Percentiles rank a stretch among this genome's conserved stretches.
Evolutionary conservation across 2,888 invertebrate genomes (phyloP).

Genomic region (Eristalis tenax): DNA sequence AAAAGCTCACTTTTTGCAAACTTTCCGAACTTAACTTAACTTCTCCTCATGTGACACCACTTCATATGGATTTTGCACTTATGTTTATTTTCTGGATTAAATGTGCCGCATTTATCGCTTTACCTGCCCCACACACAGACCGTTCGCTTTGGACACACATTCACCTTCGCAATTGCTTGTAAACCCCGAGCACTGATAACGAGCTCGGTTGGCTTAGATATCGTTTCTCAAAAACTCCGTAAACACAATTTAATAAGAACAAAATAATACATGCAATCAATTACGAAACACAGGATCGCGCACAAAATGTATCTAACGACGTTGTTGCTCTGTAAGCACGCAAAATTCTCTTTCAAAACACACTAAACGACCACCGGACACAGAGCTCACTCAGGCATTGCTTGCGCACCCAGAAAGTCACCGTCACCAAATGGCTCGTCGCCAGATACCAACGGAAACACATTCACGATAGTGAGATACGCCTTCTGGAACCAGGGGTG

Average conservation of each 20-base stretch:
- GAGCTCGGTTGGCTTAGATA: slow-evolving; percentile 13
- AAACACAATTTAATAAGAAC: neutral
- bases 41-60: neutral
- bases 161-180: slow-evolving; percentile 19
- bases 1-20: slow-evolving; percentile 10
- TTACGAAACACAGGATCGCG: neutral
- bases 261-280: neutral
- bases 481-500: slow-evolving; percentile 39
- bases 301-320: slow-evolving; percentile 32
- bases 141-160: slow-evolving; percentile 12
- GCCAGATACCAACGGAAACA: slow-evolving; percentile 45
- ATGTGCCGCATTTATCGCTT: slow-evolving; percentile 22
- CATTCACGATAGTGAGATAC: slow-evolving; percentile 62
- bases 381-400: slow-evolving; percentile 60
- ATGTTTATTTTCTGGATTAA: neutral
- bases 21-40: neutral
- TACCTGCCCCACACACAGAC: slow-evolving; percentile 22
- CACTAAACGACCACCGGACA: slow-evolving; percentile 57
- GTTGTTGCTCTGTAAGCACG: slow-evolving; percentile 5
- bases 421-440: slow-evolving; percentile 60
- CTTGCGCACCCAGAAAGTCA: slow-evolving; percentile 66
- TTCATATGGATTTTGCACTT: slow-evolving; percentile 1
- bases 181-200: slow-evolving; percentile 22
- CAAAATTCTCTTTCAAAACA: slow-evolving; percentile 38
- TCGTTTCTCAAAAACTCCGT: neutral